Conservation (phyloP, 2,797 vertebrate genomes). For the Craterocephalus amniculus region DNA sequence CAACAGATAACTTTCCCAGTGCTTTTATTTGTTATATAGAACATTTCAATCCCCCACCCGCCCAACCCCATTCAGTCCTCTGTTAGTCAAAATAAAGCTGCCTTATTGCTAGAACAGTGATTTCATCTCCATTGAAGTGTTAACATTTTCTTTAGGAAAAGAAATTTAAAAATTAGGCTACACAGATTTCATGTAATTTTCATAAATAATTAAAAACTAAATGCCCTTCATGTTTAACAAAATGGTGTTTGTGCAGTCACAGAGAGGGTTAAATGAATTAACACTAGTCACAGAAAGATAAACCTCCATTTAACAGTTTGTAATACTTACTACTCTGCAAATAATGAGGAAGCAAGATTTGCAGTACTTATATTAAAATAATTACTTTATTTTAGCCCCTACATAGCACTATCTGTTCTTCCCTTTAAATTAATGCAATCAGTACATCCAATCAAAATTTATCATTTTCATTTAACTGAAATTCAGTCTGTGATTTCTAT, state of each 20-base stretch:
- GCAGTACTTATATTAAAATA: too few relatives aligned
- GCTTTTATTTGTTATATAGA: conserved; percentile 10
- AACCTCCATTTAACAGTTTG: background rate
- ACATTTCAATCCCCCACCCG: background rate
- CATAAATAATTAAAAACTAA: background rate
- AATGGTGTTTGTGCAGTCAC: background rate
- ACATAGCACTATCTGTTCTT: background rate
- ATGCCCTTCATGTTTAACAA: background rate
- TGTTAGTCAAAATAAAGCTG: conserved; percentile 54
- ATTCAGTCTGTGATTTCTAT: background rate
- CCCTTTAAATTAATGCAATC: background rate
- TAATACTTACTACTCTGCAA: background rate
- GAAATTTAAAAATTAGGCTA: background rate
- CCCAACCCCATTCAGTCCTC: conserved; percentile 18
- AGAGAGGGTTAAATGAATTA: background rate
- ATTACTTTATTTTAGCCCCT: too few relatives aligned
- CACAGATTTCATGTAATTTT: background rate
- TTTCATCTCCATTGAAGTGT: conserved; percentile 26
- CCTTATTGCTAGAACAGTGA: conserved; percentile 64
- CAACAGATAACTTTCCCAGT: conserved; percentile 6
- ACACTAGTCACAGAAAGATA: background rate
- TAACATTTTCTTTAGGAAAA: conserved; percentile 26
- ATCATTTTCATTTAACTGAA: background rate
- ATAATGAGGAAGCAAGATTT: background rate
- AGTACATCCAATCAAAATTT: background rate